Evolutionary conservation across 2,888 invertebrate genomes (phyloP), one percentile per base, ranked within the genome.

Genomic region (Lomographa bimaculata): DNA sequence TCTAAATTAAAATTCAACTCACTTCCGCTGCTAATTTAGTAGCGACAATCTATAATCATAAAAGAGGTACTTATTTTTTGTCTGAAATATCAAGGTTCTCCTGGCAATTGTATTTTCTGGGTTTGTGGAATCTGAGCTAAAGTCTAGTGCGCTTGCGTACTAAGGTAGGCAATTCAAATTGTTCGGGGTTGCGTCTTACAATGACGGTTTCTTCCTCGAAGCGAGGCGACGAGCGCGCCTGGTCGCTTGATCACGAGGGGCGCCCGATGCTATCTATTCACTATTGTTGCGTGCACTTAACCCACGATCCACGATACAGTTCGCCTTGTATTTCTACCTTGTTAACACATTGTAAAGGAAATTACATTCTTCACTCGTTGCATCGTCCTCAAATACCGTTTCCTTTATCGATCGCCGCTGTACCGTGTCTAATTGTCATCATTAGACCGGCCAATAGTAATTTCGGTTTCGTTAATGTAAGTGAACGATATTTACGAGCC

Each of bases 301-400:
- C 76, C 77, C 79, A 77, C 83, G 51, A 80, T 77, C 77, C 79
- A 77, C 83, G 51, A 80, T 77, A 77, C 57, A 71, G 71, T 72
- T 67, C 70, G 64, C 65, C 64, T 68, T 65, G 64, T 74, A 68
- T 71, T 71, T 64, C 71, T 71, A 67, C 71, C 86, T 87, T 87
- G 87, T 87, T 89, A 87, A 85, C 87, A 87, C 84, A 78, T 83
- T 80, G 83, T 86, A 80, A 76, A 82, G 85, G 83, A 86, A 87
- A 87, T 85, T 84, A 86, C 82, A 77, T 84, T 84, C 80, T 81
- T 82, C 75, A 79, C 74, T 69, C 75, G 68, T 71, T 74, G 67
- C 68, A 64, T 60, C 64, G 60, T 69, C 72, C 68, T 72, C 77
- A 71, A 79, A 75, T 71, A 72, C 66, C 65, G 71, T 75, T 79